A percentile compares a stretch with the other conserved stretches of the same genome.
Conservation (phyloP, 2,888 invertebrate genomes). For the Timema cristinae region DNA sequence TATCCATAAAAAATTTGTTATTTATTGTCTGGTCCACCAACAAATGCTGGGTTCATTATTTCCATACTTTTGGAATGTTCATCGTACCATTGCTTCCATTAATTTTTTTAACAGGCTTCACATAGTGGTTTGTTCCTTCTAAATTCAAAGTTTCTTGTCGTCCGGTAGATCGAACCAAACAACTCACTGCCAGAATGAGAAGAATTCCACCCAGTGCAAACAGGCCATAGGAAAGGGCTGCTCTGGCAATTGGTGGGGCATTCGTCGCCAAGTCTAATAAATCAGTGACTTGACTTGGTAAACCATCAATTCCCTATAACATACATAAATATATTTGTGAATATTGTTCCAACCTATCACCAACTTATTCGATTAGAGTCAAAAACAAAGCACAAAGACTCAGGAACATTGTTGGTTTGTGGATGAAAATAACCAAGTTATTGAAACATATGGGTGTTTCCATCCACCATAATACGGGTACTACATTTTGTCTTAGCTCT, state of each 20-base stretch:
- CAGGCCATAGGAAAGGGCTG: constrained; percentile 64
- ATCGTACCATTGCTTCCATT: constrained; percentile 28
- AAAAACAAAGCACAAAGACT: too few relatives aligned
- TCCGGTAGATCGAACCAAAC: constrained; percentile 67
- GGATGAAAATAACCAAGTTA: too few relatives aligned
- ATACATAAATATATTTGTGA: constrained; percentile 24
- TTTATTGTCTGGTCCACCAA: constrained; percentile 25
- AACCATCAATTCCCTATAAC: constrained; percentile 69
- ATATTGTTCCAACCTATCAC: not conserved
- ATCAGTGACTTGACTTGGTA: constrained; percentile 73
- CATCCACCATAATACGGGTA: too few relatives aligned
- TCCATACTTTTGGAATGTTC: constrained; percentile 33
- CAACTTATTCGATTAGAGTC: too few relatives aligned
- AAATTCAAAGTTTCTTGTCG: constrained; percentile 60
- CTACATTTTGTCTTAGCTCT: too few relatives aligned
- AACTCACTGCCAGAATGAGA: constrained; percentile 70
- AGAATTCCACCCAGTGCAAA: constrained; percentile 67
- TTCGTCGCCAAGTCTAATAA: constrained; percentile 73
- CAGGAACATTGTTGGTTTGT: too few relatives aligned
- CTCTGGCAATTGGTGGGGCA: constrained; percentile 71
- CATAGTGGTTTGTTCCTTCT: constrained; percentile 41
- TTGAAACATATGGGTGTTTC: too few relatives aligned
- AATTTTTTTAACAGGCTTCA: constrained; percentile 36
- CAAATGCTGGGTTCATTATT: constrained; percentile 35
- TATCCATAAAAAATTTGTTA: too few relatives aligned